Base-by-base conservation (phyloP, 2,888 invertebrate genomes). In the Lepetodrilus schrolli region DNA sequence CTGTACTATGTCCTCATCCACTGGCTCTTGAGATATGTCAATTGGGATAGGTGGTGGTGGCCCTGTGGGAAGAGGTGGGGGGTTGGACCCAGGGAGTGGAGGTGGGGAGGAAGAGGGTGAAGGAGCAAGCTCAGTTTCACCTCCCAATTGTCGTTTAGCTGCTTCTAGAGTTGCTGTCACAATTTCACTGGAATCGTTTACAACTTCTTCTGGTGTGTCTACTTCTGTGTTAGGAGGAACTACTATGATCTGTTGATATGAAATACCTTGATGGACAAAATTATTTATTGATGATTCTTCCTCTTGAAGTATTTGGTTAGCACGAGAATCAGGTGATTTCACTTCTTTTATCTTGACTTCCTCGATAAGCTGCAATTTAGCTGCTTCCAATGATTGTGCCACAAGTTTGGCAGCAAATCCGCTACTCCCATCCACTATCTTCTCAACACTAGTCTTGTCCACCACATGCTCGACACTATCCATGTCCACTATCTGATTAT, bases 31-130 rank as follows among this genome's bases (percentile, higher is more conserved):
- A n/a, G n/a, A n/a, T n/a, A n/a, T n/a, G n/a, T n/a, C 50, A 17
- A 49, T 17, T 30, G 58, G 58, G 26, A 58, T 21, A 13, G 58
- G 58, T 7, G 58, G 58, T 30, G 58, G 58, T 17, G 58, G 58
- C 4, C 58, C 58, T 0, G 58, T 30, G n/a, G 76, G 73, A 13
- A 65, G 65, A 36, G 50, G 66, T 36, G 66, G 68, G 20, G 51
- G 66, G 3, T 58, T 43, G 36, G 74, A 65, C 8, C 71, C 49
- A 36, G 76, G 68, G n/a, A 68, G 47, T n/a, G 68, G 68, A 23
- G 68, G 68, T 5, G 68, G 68, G 30, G 68, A 47, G 26, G 68
- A 34, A n/a, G 30, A 58, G 58, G 58, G 58, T n/a, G 58, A 58
- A n/a, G 58, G 34, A 4, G 34, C 58, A 13, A 30, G 26, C 26